Evolutionary conservation across 2,113 vertebrate genomes (phyloP), one percentile per base, ranked within the genome.

Genomic region (Siphamia tubifer): DNA sequence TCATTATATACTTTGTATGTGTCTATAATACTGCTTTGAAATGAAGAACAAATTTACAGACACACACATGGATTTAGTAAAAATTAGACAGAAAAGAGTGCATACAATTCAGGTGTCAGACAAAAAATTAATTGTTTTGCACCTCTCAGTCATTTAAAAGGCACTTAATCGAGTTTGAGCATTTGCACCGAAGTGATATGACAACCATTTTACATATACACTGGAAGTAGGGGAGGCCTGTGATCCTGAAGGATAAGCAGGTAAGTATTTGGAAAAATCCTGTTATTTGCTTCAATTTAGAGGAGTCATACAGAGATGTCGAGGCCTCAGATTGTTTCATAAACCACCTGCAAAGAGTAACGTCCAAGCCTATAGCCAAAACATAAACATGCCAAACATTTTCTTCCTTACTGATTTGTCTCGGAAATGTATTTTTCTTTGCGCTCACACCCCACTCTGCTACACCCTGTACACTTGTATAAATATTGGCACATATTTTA

Each of bases 401-500:
- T 17, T 16, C 17, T 52, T 58, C 25, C 27, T 27, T 55, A 55
- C 21, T 15, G 15, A 36, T 53, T 61, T 73, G 27, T 48, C 45
- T 24, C 45, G 36, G 13, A 43, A 57, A 35, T 11, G 16, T 4
- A 1, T 35, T 52, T 32, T 30, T 23, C 25, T 48, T 36, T 36
- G 8, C 56, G 32, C 43, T 28, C 38, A n/a, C 21, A 4, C 19
- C 4, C 20, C 4, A 19, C 34, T 39, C 44, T 36, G 49, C 23
- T 23, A 13, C 45, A 17, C 32, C 15, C 25, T n/a, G 24, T 39
- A 28, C 24, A 20, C 7, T 30, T 43, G 16, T 34, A 27, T 43
- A 52, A 76, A 81, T 52, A 58, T 61, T 79, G 71, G 38, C 47
- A 43, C 35, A 38, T 49, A 38, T 64, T 13, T 11, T 16, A 24